Base-by-base conservation (phyloP, 2,888 invertebrate species). In the Eupithecia insigniata region DNA sequence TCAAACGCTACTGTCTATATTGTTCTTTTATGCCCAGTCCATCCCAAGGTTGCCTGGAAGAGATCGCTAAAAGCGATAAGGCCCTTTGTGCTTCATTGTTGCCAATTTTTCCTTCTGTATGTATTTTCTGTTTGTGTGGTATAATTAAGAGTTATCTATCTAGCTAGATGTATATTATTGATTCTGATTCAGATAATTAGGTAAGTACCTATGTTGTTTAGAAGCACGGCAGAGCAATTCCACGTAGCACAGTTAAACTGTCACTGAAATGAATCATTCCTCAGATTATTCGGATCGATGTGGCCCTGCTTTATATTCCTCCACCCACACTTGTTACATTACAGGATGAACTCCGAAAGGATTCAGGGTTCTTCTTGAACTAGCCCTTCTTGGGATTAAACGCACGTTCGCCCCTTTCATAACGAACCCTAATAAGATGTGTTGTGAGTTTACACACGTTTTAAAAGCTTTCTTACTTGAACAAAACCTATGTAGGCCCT, bases 251-350 rank as follows among this genome's bases (percentile, higher is more conserved):
- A 28, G 16, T 60, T 30, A 60, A 60, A 18, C 60, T 18, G 60
- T 30, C 60, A 60, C 16, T 28, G 18, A 8, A 8, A 1, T 30
- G 30, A 30, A 60, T 58, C 28, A 60, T 60, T 18, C 60, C 30
- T 60, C 30, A 60, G 70, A 58, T 66, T 26, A 46, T n/a, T 46
- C 36, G 30, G 66, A 60, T 70, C 66, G 60, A 66, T 66, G 69
- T 60, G 34, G 51, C n/a, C 61, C 64, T 64, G 69, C 28, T 69
- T 55, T 65, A 69, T 65, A 69, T 69, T 69, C 69, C 43, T 22
- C 46, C 46, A 14, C 62, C 32, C 62, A 30, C 46, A 58, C 34
- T 30, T 18, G 60, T 60, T 30, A 60, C 14, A 14, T 16, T 30
- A 2, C 30, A 28, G 30, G 28, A 60, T 30, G 30, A 16, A 60